A percentile compares a stretch with the other conserved stretches of the same genome.
Conservation (phyloP, 2,888 invertebrate genomes). For the Dioctria rufipes region DNA sequence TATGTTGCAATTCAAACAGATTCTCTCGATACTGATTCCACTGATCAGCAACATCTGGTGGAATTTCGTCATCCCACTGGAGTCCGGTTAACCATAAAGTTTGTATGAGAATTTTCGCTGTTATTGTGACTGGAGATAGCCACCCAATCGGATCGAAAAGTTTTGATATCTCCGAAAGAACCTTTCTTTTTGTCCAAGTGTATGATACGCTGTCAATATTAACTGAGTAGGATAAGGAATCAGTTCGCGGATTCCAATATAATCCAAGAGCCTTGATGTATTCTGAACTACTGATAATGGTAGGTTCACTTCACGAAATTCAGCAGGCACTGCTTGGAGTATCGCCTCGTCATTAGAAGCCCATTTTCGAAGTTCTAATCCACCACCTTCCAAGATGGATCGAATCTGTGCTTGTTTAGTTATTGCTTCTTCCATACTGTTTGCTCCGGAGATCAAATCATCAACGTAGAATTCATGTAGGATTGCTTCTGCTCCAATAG, state of each 20-base stretch:
- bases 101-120: constrained; percentile 9
- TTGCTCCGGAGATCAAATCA: background rate
- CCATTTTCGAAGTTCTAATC: background rate
- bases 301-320: background rate
- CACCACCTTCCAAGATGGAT: background rate
- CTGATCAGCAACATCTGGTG: too few relatives aligned
- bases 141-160: constrained; percentile 2
- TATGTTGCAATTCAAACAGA: background rate
- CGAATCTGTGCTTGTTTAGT: background rate
- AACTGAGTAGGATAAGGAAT: background rate
- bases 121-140: background rate
- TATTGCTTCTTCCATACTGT: background rate
- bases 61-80: background rate
- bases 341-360: background rate
- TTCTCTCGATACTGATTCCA: too few relatives aligned
- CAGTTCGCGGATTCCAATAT: background rate
- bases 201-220: too few relatives aligned
- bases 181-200: background rate
- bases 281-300: background rate
- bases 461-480: background rate
- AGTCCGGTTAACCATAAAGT: background rate
- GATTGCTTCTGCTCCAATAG: background rate
- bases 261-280: background rate
- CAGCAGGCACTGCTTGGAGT: background rate
- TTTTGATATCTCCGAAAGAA: background rate